Evolutionary conservation across 2,888 invertebrate genomes (phyloP), one percentile per base, ranked within the genome.

Genomic region (Tuta absoluta): DNA sequence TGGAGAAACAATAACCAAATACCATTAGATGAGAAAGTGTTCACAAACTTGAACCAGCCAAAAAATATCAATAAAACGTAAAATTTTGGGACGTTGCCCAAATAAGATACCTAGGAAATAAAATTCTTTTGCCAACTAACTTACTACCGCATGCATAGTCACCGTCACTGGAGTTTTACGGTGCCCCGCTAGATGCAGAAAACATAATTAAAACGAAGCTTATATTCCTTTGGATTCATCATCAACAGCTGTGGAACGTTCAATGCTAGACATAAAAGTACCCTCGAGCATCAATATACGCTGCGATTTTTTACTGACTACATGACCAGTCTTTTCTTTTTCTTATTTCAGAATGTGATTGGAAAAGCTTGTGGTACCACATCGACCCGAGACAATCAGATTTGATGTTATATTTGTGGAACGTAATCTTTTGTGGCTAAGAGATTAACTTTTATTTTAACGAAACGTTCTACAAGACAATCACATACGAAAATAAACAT

Each of bases 371-470:
- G 10, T 23, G n/a, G 45, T 45, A n/a, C 45, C 12, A 41, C 33
- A 45, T 45, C 51, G 11, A 21, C 11, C 11, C 12, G 1, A 51
- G 11, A 19, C 17, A 51, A 11, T 51, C 21, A 23, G 51, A 21
- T 51, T 51, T 21, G 51, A 19, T 23, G 51, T 51, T 2, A 12
- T 51, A 51, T 51, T 51, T 23, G 10, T 21, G 11, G 51, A 21
- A 19, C 19, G 23, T 19, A 49, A 49, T 49, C 19, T 21, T 4
- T 49, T 49, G 49, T 19, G 49, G 19, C 0, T 49, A 33, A 33
- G 28, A 33, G 33, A 33, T 33, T 51, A 51, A 51, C 21, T 10
- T 51, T 51, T 51, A 51, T 49, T 49, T 21, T 51, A 51, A 23
- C 11, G 11, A 21, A 12, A 33, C 33, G 10, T 33, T 33, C 33